Conservation (phyloP, 2,113 vertebrate species). For the Urocynchramus pylzowi region DNA sequence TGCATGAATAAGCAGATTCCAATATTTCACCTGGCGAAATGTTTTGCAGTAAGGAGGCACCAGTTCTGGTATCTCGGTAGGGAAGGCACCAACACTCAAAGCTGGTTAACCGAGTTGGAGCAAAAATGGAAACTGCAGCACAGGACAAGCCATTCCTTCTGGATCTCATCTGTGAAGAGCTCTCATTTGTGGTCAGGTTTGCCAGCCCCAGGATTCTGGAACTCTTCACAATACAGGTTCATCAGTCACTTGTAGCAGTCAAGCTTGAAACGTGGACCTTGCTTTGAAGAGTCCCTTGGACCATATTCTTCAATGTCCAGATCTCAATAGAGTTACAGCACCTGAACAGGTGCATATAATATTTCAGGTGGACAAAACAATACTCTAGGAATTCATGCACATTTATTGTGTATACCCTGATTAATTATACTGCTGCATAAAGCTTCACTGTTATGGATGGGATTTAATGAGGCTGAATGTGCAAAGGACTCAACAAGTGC, state of each 20-base stretch:
- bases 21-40: neutral
- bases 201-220: neutral
- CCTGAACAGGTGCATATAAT: neutral
- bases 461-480: neutral
- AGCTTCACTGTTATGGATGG: neutral
- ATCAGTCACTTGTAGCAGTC: neutral
- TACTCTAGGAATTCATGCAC: neutral
- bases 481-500: neutral
- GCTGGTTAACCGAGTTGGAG: neutral
- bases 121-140: neutral
- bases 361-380: slow-evolving; percentile 17
- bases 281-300: neutral
- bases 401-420: neutral
- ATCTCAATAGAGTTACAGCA: neutral
- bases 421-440: neutral
- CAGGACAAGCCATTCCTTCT: neutral
- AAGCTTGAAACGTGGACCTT: neutral
- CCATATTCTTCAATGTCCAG: neutral
- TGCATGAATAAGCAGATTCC: neutral
- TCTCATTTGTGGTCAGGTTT: neutral
- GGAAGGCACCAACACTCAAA: neutral
- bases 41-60: neutral
- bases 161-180: neutral
- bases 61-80: neutral
- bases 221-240: neutral